Base-by-base conservation (phyloP, 2,888 invertebrate species). In the Gari tellinella region DNA sequence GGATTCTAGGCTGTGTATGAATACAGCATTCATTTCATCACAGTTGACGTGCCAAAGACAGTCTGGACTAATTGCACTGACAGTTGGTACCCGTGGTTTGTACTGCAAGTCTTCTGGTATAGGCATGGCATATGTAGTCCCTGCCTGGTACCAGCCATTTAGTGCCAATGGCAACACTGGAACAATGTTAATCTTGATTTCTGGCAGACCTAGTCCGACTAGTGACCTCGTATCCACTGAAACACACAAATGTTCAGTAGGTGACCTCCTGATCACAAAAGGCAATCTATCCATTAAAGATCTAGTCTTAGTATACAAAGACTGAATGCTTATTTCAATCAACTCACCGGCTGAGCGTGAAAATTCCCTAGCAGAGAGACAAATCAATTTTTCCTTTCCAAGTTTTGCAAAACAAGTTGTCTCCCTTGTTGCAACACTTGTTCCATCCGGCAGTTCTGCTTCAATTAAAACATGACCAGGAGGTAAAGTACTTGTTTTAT, bases 171-270 rank as follows among this genome's bases (percentile, higher is more conserved):
- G 68, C 25, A 88, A 48, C n/a, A 83, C 82, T 41, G 88, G 88
- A 14, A 80, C 74, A 1, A 88, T 25, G 19, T 62, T 73, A 10
- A 89, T 70, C 52, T 60, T 80, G 7, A 89, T 85, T 57, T 88
- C 85, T 12, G 80, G 49, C 17, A 84, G 57, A 48, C 82, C 85
- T 21, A 88, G 73, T 2, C 87, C 88, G 17, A 86, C 64, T 5
- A 83, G 76, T 25, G 79, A 76, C 15, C 79, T 74, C 1, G 88
- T 86, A 60, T 89, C 86, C 26, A 89, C 58, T n/a, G 72, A 72
- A 1, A 88, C 48, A 8, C 66, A 53, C 23, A 86, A 55, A 12
- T 77, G 72, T 26, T 78, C 63, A 43, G 80, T 68, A 8, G 81
- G 53, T 21, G 83, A 53, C 26, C 82, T 57, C 40, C 80, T 81